Base-by-base conservation (phyloP, 2,888 invertebrate genomes). In the Monopis laevigella region DNA sequence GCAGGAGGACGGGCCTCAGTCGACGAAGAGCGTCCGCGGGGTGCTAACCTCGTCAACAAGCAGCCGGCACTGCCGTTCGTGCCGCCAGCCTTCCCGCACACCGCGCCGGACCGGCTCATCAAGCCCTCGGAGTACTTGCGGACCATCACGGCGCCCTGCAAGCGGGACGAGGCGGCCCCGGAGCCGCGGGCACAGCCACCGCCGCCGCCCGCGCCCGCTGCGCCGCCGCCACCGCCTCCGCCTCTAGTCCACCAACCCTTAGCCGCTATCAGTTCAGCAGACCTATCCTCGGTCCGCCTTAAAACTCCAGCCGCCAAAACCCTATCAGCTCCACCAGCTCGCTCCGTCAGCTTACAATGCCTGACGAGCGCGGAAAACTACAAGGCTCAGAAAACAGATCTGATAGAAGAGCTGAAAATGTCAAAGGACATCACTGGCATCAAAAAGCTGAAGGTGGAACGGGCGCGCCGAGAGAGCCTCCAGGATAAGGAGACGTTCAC, bases 341-440 rank as follows among this genome's bases (percentile, higher is more conserved):
- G 91, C 41, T 90, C 90, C 53, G 85, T 91, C 56, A 90, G 90
- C 55, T 82, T 92, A 64, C 89, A 89, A 63, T 88, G 88, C 53
- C 65, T 88, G 27, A 84, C 88, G 42, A 85, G 84, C 44, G 80
- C 83, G 39, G 90, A 90, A 47, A 85, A 87, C 34, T 92, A 87
- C 71, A 82, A 87, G 53, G 84, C 85, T 39, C 89, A 87, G 48
- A 93, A 93, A 67, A 91, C 88, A 17, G 93, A 95, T 65, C 75
- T 96, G 36, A 96, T 96, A 48, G 95, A 94, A 35, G 96, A 96
- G 61, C 73, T 96, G 45, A 96, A 96, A 69, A 87, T 93, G 82
- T 93, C 94, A 32, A 94, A 90, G 66, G 94, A 96, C 62, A 93
- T 95, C 47, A 90, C 92, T 1, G 96, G 96, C n/a, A 94, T 96